Base-by-base conservation (phyloP, 2,888 invertebrate species). In the Maniola hyperantus region DNA sequence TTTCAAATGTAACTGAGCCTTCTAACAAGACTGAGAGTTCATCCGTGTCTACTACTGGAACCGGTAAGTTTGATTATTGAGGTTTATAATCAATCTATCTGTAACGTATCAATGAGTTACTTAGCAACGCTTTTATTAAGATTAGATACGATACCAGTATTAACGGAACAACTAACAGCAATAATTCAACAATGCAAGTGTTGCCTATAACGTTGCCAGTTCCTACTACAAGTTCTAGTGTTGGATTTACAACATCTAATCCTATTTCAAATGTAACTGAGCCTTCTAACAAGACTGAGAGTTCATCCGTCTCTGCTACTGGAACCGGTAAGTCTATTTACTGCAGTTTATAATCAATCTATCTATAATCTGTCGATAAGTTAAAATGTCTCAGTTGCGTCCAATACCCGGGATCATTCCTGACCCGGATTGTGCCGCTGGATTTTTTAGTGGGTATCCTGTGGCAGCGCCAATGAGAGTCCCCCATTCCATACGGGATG, bases 171-270 rank as follows among this genome's bases (percentile, higher is more conserved):
- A 26, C 26, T 26, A 26, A 26, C 26, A 26, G 4, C 26, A 26
- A 26, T 26, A 26, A 26, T 2, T 2, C 26, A 26, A 26, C 26
- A 26, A 26, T 4, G 26, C 26, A 26, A 26, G 26, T n/a, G n/a
- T n/a, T n/a, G n/a, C 1, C 26, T 2, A 26, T 4, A 26, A 26
- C 26, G 26, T 26, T 26, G 26, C 4, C 26, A 26, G 26, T 82
- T 0, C 80, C 85, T 0, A 83, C 87, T 34, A 71, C 85, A 10
- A 88, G 88, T 33, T 72, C 78, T 60, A 77, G 79, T 0, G 74
- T 83, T 42, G 76, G 81, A 0, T 39, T 66, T n/a, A n/a, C n/a
- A 13, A 51, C 70, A 13, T 60, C 60, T n/a, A 60, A 20, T 20
- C 60, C 69, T 5, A 36, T 69, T 20, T 76, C 78, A 15, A 84